Evolutionary conservation across 2,113 vertebrate species (phyloP).

Genomic region (Podocnemis expansa): DNA sequence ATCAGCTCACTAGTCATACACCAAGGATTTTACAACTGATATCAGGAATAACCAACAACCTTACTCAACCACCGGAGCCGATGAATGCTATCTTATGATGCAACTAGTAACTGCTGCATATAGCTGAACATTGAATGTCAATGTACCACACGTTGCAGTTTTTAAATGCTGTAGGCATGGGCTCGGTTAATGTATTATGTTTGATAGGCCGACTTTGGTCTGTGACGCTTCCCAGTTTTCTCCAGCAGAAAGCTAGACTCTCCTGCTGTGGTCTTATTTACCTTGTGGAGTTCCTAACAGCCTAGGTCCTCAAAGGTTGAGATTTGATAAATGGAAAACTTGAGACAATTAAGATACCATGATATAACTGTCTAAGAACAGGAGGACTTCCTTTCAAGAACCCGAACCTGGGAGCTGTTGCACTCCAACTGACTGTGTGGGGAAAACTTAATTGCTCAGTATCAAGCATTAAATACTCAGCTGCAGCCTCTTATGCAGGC

Average conservation of each 20-base stretch:
- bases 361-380: too few relatives aligned
- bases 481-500: constrained; percentile 1
- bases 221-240: background rate
- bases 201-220: constrained; percentile 5
- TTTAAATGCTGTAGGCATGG: background rate
- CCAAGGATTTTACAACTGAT: background rate
- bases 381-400: background rate
- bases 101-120: background rate
- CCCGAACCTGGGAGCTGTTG: background rate
- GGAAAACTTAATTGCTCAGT: background rate
- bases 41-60: background rate
- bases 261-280: background rate
- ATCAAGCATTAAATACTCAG: background rate
- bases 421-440: background rate
- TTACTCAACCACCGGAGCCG: background rate
- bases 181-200: background rate
- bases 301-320: background rate
- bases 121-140: background rate
- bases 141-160: background rate
- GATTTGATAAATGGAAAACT: background rate
- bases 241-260: background rate
- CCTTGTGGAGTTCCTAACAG: background rate
- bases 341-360: background rate
- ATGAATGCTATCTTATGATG: background rate
- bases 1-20: background rate